Conservation (phyloP, 2,888 invertebrate species). For the Mythimna ferrago region DNA sequence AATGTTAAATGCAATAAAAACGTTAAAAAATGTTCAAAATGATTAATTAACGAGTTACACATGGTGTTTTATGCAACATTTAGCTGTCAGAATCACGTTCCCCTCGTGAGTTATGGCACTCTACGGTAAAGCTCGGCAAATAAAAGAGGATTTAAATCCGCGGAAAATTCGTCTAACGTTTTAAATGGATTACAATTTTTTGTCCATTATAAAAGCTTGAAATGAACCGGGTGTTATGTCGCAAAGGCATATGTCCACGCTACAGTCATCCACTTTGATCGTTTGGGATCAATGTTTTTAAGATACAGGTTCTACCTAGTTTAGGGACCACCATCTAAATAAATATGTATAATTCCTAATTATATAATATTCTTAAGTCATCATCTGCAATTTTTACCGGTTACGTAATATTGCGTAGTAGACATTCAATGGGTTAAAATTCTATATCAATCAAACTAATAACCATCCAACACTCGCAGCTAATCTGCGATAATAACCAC, state of each 20-base stretch:
- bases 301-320: no score
- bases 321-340: no score
- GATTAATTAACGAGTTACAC: slow-evolving; percentile 40
- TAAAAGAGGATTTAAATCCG: slow-evolving; percentile 30
- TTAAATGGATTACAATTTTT: neutral
- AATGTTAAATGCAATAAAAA: neutral
- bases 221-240: neutral
- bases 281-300: neutral
- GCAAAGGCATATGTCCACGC: neutral
- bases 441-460: neutral
- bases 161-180: neutral
- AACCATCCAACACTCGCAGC: neutral
- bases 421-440: no score
- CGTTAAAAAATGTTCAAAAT: neutral
- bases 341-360: no score
- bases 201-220: neutral
- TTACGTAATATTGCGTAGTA: no score
- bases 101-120: slow-evolving; percentile 45
- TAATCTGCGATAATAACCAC: slow-evolving; percentile 23
- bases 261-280: neutral
- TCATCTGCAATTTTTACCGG: no score
- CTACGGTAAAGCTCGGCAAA: slow-evolving; percentile 18
- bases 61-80: slow-evolving; percentile 32
- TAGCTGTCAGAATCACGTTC: slow-evolving; percentile 44
- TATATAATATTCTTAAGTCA: no score